Base-by-base conservation (phyloP, 1,140 invertebrate species). In the Teleopsis dalmanni region DNA sequence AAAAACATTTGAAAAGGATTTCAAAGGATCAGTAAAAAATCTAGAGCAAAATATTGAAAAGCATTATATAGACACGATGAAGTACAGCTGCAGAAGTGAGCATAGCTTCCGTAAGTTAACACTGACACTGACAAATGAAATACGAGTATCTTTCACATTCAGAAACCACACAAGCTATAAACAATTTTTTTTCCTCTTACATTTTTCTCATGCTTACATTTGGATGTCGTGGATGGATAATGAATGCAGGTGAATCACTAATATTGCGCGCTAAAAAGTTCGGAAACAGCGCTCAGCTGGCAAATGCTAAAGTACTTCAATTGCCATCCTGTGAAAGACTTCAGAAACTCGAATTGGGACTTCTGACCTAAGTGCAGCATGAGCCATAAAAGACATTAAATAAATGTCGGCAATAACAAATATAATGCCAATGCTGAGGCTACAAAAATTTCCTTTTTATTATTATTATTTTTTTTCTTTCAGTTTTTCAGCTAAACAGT, bases 41-140 rank as follows among this genome's bases (percentile, higher is more conserved):
- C 75, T 98, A 38, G 95, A 98, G 72, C 78, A 84, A 61, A 84
- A 88, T 37, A 90, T 98, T 3, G 93, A 98, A 72, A 92, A 97
- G 66, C 94, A 97, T 58, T 94, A 87, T 72, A 74, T 95, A 53
- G 80, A 81, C 55, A 85, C 84, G 57, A 76, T 98, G 47, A 80
- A 87, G 33, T 83, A 87, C 65, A 82, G 85, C 50, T 98, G 95
- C 72, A 91, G 86, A 65, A 81, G 89, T 55, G 94, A 98, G 71
- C 82, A 81, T 56, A 89, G 80, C 75, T 90, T 92, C 61, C 81
- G 81, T 89, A 79, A 82, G 79, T 78, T 59, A 41, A 34, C 41
- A 43, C 13, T 31, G n/a, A 41, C n/a, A 34, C 44, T 25, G 29
- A 45, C 29, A n/a, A 19, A 42, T 42, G 26, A 21, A 9, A 16